Base-by-base conservation (phyloP, 2,888 invertebrate species). In the Notodonta ziczac region DNA sequence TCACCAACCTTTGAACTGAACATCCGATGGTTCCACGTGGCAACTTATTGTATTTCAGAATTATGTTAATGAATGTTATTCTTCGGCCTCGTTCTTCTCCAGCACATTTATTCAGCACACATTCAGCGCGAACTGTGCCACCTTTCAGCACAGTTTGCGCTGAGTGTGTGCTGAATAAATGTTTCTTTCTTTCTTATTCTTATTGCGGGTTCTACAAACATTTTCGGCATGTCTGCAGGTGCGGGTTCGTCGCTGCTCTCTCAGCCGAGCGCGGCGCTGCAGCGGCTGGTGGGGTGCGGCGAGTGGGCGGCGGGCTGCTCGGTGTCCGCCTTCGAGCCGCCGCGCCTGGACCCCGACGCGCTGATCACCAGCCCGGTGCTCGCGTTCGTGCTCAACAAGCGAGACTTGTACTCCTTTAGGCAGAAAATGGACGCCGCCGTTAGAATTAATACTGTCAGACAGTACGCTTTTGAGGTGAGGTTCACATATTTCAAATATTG, bases 361-460 rank as follows among this genome's bases (percentile, higher is more conserved):
- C 87, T 97, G n/a, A 90, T 97, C 70, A 95, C 95, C 73, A 95
- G 98, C 48, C 98, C 98, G 0, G 97, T 98, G 0, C 95, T 99
- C 93, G 92, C 96, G 0, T 99, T 99, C 83, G 96, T 99, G 55
- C 94, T 97, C 4, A 96, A 97, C 66, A 96, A 97, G 65, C 97
- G 98, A 77, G 98, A 99, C 83, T 93, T 99, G 53, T 97, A 97
- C 40, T 95, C 96, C 0, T 91, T 98, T 57, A 96, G 97, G 68
- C 95, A 97, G 64, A 97, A 97, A 52, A 98, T 99, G 97, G 97
- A 97, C 69, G 97, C 98, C 65, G 97, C 98, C 0, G 93, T 99
- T 1, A 94, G 97, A 39, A 96, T 96, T 61, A 97, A 97, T 57
- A 96, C 96, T 46, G 95, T 98, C 81, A 90, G 98, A 65, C 97